Percentiles rank a stretch among this genome's conserved stretches.
Evolutionary conservation across 2,113 vertebrate species (phyloP).

Genomic region (Aviceda subcristata): DNA sequence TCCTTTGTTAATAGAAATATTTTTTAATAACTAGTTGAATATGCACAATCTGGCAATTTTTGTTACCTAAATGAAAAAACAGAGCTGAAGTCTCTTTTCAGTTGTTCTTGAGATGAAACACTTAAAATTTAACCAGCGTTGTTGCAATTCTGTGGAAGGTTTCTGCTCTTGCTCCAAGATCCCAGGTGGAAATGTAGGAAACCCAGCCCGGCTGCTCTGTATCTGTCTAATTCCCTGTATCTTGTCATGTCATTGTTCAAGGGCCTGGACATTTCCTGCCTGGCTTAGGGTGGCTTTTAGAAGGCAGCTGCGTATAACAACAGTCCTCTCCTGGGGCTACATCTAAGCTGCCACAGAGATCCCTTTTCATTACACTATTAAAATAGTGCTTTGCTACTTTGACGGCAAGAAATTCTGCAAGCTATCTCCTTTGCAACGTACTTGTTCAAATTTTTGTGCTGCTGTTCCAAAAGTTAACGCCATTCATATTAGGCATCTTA

Average conservation of each 20-base stretch:
- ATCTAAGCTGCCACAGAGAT: not conserved
- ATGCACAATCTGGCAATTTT: not conserved
- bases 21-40: not conserved
- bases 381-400: not conserved
- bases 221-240: not conserved
- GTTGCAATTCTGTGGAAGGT: not conserved
- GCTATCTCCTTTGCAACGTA: not conserved
- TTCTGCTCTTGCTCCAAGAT: not conserved
- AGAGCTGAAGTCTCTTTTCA: not conserved
- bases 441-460: not conserved
- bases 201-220: not conserved
- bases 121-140: not conserved
- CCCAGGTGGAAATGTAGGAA: not conserved
- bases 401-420: not conserved
- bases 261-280: not conserved
- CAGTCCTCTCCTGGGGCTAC: not conserved
- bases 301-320: not conserved
- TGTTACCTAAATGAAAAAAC: not conserved
- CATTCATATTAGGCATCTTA: not conserved
- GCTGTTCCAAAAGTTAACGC: fast-evolving
- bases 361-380: not conserved
- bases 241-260: not conserved
- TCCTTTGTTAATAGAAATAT: not conserved
- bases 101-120: not conserved
- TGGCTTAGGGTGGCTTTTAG: not conserved